A percentile compares a stretch with the other conserved stretches of the same genome.
Evolutionary conservation across 2,113 vertebrate species (phyloP).

Genomic region (Neoarius graeffei): DNA sequence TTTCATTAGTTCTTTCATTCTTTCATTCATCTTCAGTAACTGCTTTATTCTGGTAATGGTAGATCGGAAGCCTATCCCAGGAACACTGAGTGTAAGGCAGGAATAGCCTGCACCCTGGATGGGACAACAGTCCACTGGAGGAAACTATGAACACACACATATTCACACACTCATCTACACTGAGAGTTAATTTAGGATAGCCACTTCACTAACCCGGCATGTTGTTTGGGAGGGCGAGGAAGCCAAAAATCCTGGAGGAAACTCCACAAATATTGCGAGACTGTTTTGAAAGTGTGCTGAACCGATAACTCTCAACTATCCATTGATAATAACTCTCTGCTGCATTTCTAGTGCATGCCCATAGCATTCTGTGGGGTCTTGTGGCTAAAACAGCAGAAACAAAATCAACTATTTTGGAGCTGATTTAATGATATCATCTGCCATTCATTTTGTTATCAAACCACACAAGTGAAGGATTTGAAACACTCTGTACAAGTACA

Average conservation of each 20-base stretch:
- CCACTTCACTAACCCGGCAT: background rate
- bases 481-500: background rate
- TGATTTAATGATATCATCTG: background rate
- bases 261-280: background rate
- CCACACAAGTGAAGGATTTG: background rate
- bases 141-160: background rate
- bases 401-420: background rate
- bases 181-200: background rate
- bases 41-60: background rate
- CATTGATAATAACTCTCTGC: background rate
- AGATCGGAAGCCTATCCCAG: background rate
- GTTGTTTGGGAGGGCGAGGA: background rate
- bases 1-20: background rate
- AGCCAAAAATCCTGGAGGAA: background rate
- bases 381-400: background rate
- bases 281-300: background rate
- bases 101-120: background rate
- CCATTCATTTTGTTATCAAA: background rate
- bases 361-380: background rate
- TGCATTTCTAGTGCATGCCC: no score
- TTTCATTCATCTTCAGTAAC: background rate
- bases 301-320: background rate
- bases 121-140: background rate
- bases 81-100: background rate
- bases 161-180: background rate